These are phyloP conservation scores for Aphrophora alni DNA, from an alignment of 2,888 invertebrate species.

Conservation along the genomic window DNA sequence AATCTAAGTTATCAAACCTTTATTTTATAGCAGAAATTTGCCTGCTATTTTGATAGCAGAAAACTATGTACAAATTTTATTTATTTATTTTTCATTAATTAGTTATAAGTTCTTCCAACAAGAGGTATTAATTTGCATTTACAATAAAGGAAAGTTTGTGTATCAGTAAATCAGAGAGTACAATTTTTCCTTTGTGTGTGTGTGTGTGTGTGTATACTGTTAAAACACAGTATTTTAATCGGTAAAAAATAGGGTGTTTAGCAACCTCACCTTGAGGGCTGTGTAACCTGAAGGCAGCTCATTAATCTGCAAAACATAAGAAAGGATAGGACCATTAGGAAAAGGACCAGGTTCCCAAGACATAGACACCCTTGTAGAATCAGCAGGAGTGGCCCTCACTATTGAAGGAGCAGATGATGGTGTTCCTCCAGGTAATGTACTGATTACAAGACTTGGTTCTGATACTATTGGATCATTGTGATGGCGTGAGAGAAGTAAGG, in stretches of 20 bases:
- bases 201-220: no score
- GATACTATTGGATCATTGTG: conserved; percentile 74
- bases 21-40: no score
- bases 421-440: conserved; percentile 73
- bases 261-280: conserved; percentile 68
- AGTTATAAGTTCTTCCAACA: no score
- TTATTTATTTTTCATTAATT: no score
- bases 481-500: conserved; percentile 75
- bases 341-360: conserved; percentile 89
- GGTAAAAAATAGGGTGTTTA: conserved; percentile 49
- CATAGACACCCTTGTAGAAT: conserved; percentile 82
- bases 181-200: no score
- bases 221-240: no score
- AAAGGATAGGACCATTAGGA: conserved; percentile 86
- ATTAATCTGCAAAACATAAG: conserved; percentile 79
- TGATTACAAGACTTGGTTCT: conserved; percentile 76
- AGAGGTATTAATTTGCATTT: no score
- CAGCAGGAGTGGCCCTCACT: conserved; percentile 77
- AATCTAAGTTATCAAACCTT: no score
- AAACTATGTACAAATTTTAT: no score
- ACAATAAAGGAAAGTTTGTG: no score
- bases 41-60: no score
- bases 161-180: no score
- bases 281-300: conserved; percentile 65
- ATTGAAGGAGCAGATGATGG: conserved; percentile 79